phyloP scores from a whole-genome alignment of 2,888 invertebrate species.

The Eudasyphora cyanicolor region DNA sequence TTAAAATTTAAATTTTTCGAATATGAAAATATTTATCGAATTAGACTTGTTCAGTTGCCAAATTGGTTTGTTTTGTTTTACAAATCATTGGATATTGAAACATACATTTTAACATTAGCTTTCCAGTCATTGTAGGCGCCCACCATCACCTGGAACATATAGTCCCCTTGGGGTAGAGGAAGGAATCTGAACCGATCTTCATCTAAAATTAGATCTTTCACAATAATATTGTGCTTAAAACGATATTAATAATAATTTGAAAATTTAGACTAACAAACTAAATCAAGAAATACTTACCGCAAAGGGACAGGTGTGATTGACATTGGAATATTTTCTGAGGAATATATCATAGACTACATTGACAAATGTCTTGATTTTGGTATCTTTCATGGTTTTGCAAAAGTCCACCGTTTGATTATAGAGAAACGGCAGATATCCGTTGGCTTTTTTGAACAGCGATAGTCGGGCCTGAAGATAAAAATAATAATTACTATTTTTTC shows the following conservation, averaged over 20 bases:
- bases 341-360: not conserved
- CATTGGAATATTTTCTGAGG: not conserved
- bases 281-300: no score
- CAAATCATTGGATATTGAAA: not conserved
- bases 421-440: conserved; percentile 24
- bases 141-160: not conserved
- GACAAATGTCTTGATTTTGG: not conserved
- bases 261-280: no score
- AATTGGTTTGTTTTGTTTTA: no score
- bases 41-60: no score
- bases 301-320: conserved; percentile 31
- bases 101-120: conserved; percentile 25
- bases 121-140: conserved; percentile 18
- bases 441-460: not conserved
- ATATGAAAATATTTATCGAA: no score
- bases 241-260: not conserved
- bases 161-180: not conserved
- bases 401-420: conserved; percentile 27
- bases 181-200: conserved; percentile 52
- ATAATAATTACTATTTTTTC: no score
- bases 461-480: not conserved
- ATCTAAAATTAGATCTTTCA: not conserved
- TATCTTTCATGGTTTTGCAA: not conserved
- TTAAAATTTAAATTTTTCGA: no score
- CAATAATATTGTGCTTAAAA: not conserved